Evolutionary conservation across 37 sponge, comb jelly and placozoan genomes (phyloP).

Genomic region (Bolinopsis microptera): DNA sequence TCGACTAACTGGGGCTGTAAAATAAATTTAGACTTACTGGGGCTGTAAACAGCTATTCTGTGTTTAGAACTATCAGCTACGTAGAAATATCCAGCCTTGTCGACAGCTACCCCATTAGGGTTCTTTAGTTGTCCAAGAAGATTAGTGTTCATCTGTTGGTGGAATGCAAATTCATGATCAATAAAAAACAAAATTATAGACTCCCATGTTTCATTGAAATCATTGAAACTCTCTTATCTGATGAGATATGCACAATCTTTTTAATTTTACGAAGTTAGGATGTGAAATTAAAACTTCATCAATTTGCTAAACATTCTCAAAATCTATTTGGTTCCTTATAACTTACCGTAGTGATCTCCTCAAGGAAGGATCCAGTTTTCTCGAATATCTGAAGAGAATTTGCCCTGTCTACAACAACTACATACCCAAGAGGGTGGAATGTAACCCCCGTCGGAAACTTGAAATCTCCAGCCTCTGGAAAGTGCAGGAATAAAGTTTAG

Average conservation of each 20-base stretch:
- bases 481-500: not conserved
- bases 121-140: not conserved
- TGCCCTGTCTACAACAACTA: constrained; percentile 8
- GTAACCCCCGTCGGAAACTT: constrained; percentile 13
- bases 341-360: not conserved
- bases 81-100: constrained; percentile 21
- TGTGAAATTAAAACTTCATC: too few relatives aligned
- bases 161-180: too few relatives aligned
- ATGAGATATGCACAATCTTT: too few relatives aligned
- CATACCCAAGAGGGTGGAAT: constrained; percentile 7
- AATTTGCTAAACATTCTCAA: too few relatives aligned
- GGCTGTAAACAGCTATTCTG: constrained; percentile 33
- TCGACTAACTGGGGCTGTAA: too few relatives aligned
- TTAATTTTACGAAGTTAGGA: too few relatives aligned
- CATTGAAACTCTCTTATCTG: too few relatives aligned
- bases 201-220: too few relatives aligned
- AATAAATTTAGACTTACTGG: constrained; percentile 5
- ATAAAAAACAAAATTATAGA: too few relatives aligned
- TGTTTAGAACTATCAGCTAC: constrained; percentile 41
- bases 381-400: constrained; percentile 27
- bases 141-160: not conserved
- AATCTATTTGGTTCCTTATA: too few relatives aligned
- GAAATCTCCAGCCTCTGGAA: not conserved
- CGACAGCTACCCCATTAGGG: constrained; percentile 35
- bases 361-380: not conserved